Evolutionary conservation across 2,113 vertebrate species (phyloP).

Genomic region (Atherinomorus stipes): DNA sequence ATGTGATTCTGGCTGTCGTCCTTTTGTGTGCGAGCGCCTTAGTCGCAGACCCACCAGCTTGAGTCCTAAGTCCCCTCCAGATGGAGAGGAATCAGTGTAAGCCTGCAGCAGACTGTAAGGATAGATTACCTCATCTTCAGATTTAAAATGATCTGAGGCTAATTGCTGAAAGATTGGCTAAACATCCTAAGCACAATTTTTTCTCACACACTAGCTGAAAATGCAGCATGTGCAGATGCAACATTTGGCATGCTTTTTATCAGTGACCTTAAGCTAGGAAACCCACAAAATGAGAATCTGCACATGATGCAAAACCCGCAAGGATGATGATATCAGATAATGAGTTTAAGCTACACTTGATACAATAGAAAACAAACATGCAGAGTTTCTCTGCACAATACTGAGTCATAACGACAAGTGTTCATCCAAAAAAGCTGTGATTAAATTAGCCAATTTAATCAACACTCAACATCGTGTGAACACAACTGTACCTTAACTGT

Average conservation of each 20-base stretch:
- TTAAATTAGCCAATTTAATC: too few species aligned
- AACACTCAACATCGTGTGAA: too few species aligned
- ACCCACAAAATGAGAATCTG: not conserved
- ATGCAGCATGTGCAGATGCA: not conserved
- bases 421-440: too few species aligned
- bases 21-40: conserved; percentile 5
- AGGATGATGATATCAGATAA: not conserved
- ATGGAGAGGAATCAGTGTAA: conserved; percentile 32
- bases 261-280: not conserved
- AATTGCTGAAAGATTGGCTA: not conserved
- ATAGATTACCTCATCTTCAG: conserved; percentile 28
- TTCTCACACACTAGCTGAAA: not conserved
- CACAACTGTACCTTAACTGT: too few species aligned
- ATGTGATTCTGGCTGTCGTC: conserved; percentile 6
- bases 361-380: not conserved
- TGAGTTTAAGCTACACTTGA: not conserved
- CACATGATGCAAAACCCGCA: not conserved
- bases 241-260: not conserved
- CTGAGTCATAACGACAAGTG: not conserved
- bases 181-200: not conserved
- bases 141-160: conserved; percentile 42
- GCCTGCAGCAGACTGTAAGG: conserved; percentile 43
- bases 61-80: conserved; percentile 38
- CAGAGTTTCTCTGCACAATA: not conserved
- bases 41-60: not conserved